Evolutionary conservation across 2,888 invertebrate genomes (phyloP), one percentile per base, ranked within the genome.

Genomic region (Xylota sylvarum): DNA sequence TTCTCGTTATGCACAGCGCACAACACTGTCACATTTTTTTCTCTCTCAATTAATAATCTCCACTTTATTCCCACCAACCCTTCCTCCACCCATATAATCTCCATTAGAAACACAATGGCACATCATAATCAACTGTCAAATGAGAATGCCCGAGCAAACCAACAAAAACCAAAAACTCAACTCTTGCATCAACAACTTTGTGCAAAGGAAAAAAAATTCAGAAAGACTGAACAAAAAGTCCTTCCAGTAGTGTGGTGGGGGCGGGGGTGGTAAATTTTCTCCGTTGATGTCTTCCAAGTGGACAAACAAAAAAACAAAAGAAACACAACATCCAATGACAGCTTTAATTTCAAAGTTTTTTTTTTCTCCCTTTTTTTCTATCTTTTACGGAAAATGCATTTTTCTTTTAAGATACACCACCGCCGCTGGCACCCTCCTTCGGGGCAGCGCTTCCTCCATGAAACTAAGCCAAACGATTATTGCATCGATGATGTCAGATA

Each of bases 401-500:
- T 76, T 65, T 17, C n/a, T 35, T 60, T 30, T 62, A 55, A 30
- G 64, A 62, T 74, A 40, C 12, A 37, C 50, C 19, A n/a, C 35
- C 12, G 17, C 35, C 27, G 1, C 55, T 32, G 27, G 27, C 65
- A 37, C 35, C 48, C 73, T 37, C 60, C 30, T 10, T 7, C 14
- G 0, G 0, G 4, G 10, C 4, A 30, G 19, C 19, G 52, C n/a
- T 5, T 32, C 48, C 43, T 10, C 17, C 35, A 46, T 50, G 55
- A 76, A 81, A 84, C 32, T 62, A 73, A 84, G 69, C 74, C 79
- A 84, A 84, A 84, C 79, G 84, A 79, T 84, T 84, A 84, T 84
- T 80, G 80, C 79, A 79, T 84, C 79, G 79, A 84, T 84, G 84
- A 84, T 84, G 80, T 84, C 84, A 80, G 84, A 78, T 67, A 76